phyloP scores from a whole-genome alignment of 2,113 vertebrate genomes.

The Sapajus apella region DNA sequence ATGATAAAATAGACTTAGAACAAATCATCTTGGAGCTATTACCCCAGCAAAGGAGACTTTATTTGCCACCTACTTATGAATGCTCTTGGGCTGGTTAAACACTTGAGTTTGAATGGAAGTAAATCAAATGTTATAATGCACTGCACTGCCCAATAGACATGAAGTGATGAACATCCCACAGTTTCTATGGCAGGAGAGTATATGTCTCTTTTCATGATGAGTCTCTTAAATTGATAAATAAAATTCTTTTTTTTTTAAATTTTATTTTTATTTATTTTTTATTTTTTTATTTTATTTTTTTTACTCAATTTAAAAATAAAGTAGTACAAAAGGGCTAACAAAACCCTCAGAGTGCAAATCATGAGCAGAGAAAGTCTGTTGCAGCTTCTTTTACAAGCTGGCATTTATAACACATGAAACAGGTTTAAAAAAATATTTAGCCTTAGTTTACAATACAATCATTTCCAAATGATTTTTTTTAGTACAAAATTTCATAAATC shows the following conservation, averaged over 20 bases:
- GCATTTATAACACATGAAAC: constrained; percentile 91
- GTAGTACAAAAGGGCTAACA: constrained; percentile 89
- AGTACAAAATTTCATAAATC: constrained; percentile 98
- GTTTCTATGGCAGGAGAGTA: background rate
- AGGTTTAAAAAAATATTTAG: constrained; percentile 90
- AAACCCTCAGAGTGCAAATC: constrained; percentile 93
- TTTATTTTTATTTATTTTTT: no score
- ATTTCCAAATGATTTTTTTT: constrained; percentile 91
- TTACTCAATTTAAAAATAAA: constrained; percentile 85
- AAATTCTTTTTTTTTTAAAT: background rate
- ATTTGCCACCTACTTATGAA: no score
- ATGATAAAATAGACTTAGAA: background rate
- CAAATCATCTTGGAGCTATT: rapidly evolving
- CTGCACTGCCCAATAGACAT: background rate
- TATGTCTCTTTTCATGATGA: background rate
- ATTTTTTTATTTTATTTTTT: no score
- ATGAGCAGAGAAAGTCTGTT: constrained; percentile 92
- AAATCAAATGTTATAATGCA: background rate
- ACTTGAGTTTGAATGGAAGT: background rate
- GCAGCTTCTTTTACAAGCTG: constrained; percentile 96
- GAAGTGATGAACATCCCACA: background rate
- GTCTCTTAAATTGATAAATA: background rate
- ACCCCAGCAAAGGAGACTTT: rapidly evolving
- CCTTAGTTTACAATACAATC: constrained; percentile 99
- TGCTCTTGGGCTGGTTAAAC: background rate